phyloP scores from a whole-genome alignment of 1,140 invertebrate species.

The Prorops nasuta region DNA sequence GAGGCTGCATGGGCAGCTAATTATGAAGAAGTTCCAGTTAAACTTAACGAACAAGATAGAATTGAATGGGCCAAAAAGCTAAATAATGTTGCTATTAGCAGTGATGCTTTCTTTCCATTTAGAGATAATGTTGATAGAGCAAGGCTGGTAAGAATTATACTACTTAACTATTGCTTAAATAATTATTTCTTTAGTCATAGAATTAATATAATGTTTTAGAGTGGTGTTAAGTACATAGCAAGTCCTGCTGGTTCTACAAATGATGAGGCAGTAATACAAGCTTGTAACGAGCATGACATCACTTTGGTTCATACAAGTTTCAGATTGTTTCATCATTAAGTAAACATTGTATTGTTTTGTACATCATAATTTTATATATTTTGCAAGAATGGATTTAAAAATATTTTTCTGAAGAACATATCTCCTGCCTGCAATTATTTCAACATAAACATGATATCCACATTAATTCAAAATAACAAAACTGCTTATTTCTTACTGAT shows the following conservation, averaged over 20 bases:
- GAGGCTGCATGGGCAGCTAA: conserved; percentile 65
- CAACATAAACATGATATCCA: too few species aligned
- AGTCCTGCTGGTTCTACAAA: conserved; percentile 93
- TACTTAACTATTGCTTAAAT: conserved; percentile 4
- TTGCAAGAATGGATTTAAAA: too few species aligned
- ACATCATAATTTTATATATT: too few species aligned
- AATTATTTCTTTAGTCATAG: neutral
- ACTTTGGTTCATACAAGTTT: conserved; percentile 87
- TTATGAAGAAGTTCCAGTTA: conserved; percentile 74
- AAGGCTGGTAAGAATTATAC: conserved; percentile 67
- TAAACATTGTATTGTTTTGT: too few species aligned
- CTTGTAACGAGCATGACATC: conserved; percentile 91
- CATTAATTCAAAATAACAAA: too few species aligned
- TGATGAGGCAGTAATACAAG: conserved; percentile 85
- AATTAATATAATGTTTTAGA: conserved; percentile 62
- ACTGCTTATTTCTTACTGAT: too few species aligned
- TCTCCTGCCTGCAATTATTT: too few species aligned
- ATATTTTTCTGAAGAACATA: too few species aligned
- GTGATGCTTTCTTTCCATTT: conserved; percentile 98
- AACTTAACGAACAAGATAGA: conserved; percentile 69
- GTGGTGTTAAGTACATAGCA: conserved; percentile 89
- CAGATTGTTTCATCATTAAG: conserved; percentile 94
- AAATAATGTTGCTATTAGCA: conserved; percentile 87
- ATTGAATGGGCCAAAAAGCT: conserved; percentile 78
- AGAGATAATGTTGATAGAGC: conserved; percentile 96